These are phyloP conservation scores for Grapholita molesta DNA, from an alignment of 1,140 invertebrate species.

Conservation along the genomic window DNA sequence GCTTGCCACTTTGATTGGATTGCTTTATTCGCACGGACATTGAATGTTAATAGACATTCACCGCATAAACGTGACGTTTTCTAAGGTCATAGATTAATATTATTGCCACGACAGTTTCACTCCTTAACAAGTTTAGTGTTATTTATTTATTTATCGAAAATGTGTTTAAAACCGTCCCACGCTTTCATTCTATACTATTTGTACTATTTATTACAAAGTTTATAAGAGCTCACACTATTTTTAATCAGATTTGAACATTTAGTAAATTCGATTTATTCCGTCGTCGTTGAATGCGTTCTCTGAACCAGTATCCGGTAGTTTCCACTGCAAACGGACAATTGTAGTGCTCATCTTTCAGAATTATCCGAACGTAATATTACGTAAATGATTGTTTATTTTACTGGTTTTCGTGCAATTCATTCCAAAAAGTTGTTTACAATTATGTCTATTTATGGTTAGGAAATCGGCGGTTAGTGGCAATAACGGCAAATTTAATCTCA, in stretches of 20 bases:
- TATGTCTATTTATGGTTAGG: conserved; percentile 31
- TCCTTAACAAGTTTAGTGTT: not conserved
- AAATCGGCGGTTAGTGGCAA: conserved; percentile 35
- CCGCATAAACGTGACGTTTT: conserved; percentile 32
- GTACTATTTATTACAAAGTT: no score
- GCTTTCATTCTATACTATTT: not conserved
- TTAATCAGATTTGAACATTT: not conserved
- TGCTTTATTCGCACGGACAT: conserved; percentile 45
- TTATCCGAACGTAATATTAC: not conserved
- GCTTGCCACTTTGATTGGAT: conserved; percentile 49
- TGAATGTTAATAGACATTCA: conserved; percentile 49
- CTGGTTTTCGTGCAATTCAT: conserved; percentile 2
- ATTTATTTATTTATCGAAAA: not conserved
- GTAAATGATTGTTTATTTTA: conserved; percentile 4
- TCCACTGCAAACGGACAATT: not conserved
- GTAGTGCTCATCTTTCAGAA: not conserved
- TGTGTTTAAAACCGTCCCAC: not conserved
- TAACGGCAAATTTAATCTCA: conserved; percentile 51
- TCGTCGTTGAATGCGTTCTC: not conserved
- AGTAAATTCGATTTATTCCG: not conserved
- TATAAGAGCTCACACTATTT: no score
- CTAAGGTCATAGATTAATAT: conserved; percentile 42
- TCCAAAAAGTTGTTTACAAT: conserved; percentile 20
- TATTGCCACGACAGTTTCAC: not conserved
- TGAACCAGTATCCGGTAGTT: not conserved